phyloP scores from a whole-genome alignment of 2,113 vertebrate genomes.

The Coryphaenoides rupestris region DNA sequence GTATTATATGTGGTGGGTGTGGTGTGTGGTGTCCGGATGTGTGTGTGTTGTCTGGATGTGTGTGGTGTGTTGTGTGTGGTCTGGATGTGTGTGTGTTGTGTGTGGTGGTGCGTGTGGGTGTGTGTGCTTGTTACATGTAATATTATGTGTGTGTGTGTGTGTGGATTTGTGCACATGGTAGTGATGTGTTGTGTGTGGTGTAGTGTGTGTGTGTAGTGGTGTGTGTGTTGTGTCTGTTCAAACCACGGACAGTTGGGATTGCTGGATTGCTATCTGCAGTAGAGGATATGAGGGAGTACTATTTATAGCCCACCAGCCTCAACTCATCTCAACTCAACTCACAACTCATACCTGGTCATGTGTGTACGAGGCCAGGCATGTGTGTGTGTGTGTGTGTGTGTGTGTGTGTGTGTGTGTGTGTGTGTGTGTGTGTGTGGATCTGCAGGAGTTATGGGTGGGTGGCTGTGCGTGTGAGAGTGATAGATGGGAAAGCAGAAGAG shows the following conservation, averaged over 20 bases:
- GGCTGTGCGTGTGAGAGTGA: conserved; percentile 28
- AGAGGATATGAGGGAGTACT: conserved; percentile 65
- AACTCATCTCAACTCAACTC: conserved; percentile 47
- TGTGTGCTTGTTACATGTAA: too few relatives aligned
- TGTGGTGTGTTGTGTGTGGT: background rate
- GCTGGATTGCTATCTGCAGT: conserved; percentile 56
- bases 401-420: conserved; percentile 12
- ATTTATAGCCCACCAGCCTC: conserved; percentile 57
- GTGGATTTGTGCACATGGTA: too few relatives aligned
- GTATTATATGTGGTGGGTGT: too few relatives aligned
- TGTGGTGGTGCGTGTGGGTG: conserved; percentile 3
- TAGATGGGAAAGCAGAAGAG: conserved; percentile 1
- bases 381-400: conserved; percentile 15
- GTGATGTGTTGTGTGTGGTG: background rate
- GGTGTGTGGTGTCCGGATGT: background rate
- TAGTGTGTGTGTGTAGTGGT: conserved; percentile 9
- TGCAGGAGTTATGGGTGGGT: conserved; percentile 31
- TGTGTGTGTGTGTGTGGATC: conserved; percentile 9
- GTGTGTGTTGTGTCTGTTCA: background rate
- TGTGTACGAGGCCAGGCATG: conserved; percentile 21
- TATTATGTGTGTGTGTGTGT: conserved; percentile 21
- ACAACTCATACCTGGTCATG: conserved; percentile 43
- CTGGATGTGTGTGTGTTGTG: conserved; percentile 4
- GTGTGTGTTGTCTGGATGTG: background rate
- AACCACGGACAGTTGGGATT: conserved; percentile 52